Base-by-base conservation (phyloP, 1,140 invertebrate species). In the Drosophila truncata region DNA sequence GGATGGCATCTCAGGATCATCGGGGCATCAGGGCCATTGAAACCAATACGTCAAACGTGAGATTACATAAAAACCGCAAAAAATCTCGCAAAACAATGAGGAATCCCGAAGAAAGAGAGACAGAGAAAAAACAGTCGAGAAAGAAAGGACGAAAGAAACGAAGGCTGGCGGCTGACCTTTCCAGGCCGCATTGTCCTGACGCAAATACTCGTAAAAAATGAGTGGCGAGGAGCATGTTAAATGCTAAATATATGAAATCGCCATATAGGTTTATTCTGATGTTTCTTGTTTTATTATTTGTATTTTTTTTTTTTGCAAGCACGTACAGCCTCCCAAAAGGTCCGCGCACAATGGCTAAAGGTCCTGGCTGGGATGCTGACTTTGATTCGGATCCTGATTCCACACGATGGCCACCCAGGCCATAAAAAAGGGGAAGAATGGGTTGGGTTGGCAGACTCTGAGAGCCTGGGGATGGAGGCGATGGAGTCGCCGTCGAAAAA, bases 21-120 rank as follows among this genome's bases (percentile, higher is more conserved):
- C 50, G 18, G 31, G 31, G 50, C 50, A 35, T 54, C 52, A 23
- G 61, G 67, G 44, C 57, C 52, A 85, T 79, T 85, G 82, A 85
- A 85, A 85, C 82, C 82, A 85, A 85, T 85, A 86, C 82, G 82
- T 82, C 82, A 85, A 79, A 85, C 82, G 82, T 85, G 82, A 85
- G 82, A 86, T 85, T 86, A 86, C 82, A 85, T 85, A 85, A 85
- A 85, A 85, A 85, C 82, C 82, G 82, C 82, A 85, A 85, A 85
- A 81, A 81, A 85, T 81, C 78, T 33, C 14, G 47, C 67, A 65
- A 81, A 78, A 85, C 82, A 85, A 85, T 78, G 59, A 66, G 10
- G n/a, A n/a, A 39, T 58, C 13, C 39, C 55, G 33, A 23, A 29
- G 10, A 13, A 6, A 25, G 6, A 47, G n/a, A 52, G 52, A 42